These are phyloP conservation scores for Hemicentrotus pulcherrimus DNA, from an alignment of 35 echinoderm and acorn worm species.

Conservation along the genomic window DNA sequence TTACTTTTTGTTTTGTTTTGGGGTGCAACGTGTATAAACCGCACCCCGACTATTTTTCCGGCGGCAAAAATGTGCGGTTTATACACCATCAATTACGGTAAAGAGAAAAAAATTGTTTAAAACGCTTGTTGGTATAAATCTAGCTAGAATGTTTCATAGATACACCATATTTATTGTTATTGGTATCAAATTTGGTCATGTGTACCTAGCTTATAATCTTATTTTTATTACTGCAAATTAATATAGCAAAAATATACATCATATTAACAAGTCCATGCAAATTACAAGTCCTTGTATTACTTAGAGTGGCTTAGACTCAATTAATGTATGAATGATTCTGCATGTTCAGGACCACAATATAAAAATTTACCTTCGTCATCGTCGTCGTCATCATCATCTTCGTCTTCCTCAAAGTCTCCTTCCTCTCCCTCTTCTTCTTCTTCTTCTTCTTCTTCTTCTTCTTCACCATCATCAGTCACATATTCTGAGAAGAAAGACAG, in stretches of 20 bases:
- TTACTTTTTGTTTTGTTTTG: no score
- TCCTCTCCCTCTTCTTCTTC: slow-evolving; percentile 10
- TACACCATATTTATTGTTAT: no score
- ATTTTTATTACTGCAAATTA: no score
- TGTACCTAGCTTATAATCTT: no score
- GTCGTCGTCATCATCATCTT: slow-evolving; percentile 45
- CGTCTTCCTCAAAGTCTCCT: neutral
- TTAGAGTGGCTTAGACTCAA: neutral
- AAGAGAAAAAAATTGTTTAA: no score
- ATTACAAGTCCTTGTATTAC: neutral
- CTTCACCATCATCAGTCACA: neutral
- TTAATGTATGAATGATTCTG: neutral
- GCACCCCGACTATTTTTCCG: no score
- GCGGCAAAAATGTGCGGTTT: no score
- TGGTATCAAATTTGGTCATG: no score
- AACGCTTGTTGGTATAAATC: no score
- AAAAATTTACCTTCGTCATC: slow-evolving; percentile 28
- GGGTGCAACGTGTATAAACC: no score
- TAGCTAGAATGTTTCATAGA: no score
- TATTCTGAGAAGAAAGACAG: neutral
- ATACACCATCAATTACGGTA: no score
- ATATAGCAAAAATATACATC: neutral
- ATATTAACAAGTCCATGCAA: neutral
- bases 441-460: neutral
- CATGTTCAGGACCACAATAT: neutral